Evolutionary conservation across 2,797 vertebrate genomes (phyloP), one percentile per base, ranked within the genome.

Genomic region (Acestrorhynchus altus): DNA sequence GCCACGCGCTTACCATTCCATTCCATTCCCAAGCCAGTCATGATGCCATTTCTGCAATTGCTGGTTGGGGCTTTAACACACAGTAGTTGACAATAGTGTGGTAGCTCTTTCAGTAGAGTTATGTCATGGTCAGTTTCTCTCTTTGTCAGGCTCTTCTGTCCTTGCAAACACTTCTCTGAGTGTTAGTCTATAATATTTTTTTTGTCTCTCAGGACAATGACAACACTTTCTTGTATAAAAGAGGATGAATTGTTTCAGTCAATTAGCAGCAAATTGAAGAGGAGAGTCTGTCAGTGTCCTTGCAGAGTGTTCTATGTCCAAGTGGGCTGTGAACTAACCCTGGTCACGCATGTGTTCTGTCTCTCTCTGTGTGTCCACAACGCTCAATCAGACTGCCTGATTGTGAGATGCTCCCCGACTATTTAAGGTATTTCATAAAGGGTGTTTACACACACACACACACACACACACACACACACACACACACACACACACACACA

Each of bases 301-400:
- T 54, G 77, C 63, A 84, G 63, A 78, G 78, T 72, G 40, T 57
- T 54, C 42, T 16, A 47, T 60, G 52, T 60, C 57, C n/a, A 61
- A 52, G 6, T 57, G 40, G 76, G 76, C 83, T 71, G 70, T 63
- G 72, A 68, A 79, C 82, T 91, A 90, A 91, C 85, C 65, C 82
- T 64, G 74, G 76, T 80, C 59, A 81, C 66, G 16, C 80, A 44
- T 87, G 59, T 86, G 51, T 84, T 85, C 75, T 91, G 7, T 90
- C 76, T 90, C 86, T 86, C 79, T 86, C 40, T 89, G 31, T 86
- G 28, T 83, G 67, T 65, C 72, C 52, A 59, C 28, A 54, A 67
- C 73, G 69, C 89, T 89, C 86, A 87, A 92, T 95, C 93, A 96
- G 95, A 89, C 91, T 88, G 74, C 92, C 94, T 91, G 93, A 93